Conservation (phyloP, 2,888 invertebrate species). For the Drosophila falleni region DNA sequence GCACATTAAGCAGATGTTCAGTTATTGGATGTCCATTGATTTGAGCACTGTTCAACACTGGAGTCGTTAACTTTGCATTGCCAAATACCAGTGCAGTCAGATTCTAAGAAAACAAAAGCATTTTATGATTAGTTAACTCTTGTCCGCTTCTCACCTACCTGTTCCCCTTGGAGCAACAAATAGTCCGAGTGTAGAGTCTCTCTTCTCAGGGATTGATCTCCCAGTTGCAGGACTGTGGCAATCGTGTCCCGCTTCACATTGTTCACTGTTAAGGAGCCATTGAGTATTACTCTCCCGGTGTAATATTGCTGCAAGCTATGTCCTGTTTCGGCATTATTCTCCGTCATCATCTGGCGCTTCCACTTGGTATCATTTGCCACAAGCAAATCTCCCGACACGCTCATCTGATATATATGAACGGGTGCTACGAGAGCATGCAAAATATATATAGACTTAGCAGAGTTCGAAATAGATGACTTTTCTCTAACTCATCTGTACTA, state of each 20-base stretch:
- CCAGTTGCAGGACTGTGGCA: constrained; percentile 34
- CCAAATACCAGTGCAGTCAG: constrained; percentile 64
- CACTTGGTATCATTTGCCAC: constrained; percentile 54
- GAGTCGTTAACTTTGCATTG: constrained; percentile 65
- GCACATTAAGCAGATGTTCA: constrained; percentile 66
- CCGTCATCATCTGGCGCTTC: constrained; percentile 18
- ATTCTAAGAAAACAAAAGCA: constrained; percentile 43
- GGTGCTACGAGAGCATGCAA: constrained; percentile 77
- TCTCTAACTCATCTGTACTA: too few species aligned
- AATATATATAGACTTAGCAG: not conserved
- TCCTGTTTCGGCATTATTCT: constrained; percentile 9
- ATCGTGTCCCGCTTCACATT: constrained; percentile 62
- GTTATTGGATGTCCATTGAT: constrained; percentile 66
- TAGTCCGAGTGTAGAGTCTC: constrained; percentile 56
- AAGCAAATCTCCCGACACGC: constrained; percentile 67
- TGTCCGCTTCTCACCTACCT: constrained; percentile 64
- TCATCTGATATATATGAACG: constrained; percentile 75
- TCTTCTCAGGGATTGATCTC: constrained; percentile 46
- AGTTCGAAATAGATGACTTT: too few species aligned
- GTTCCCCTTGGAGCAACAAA: constrained; percentile 66
- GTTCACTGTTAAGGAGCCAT: constrained; percentile 75
- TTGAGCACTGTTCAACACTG: constrained; percentile 54
- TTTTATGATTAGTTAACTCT: not conserved
- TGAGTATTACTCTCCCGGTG: constrained; percentile 73
- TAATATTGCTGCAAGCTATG: constrained; percentile 75